Evolutionary conservation across 2,113 vertebrate species (phyloP).

Genomic region (Sylvietta virens): DNA sequence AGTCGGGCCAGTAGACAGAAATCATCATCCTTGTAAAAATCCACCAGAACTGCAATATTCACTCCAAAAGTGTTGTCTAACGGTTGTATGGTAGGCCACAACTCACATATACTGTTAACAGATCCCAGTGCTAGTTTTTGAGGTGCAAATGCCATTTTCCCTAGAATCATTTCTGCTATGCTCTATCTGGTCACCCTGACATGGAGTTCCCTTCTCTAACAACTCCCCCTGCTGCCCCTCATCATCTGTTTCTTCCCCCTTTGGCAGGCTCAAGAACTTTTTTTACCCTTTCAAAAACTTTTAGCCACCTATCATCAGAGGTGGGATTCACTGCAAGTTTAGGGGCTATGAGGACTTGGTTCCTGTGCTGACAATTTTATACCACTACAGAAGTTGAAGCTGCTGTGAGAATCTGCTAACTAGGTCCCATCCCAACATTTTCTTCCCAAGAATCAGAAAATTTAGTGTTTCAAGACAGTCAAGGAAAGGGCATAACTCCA

Average conservation of each 20-base stretch:
- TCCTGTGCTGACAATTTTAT: neutral
- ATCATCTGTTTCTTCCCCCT: neutral
- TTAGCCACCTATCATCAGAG: neutral
- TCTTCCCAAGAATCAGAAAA: neutral
- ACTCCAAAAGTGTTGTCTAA: neutral
- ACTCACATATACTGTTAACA: neutral
- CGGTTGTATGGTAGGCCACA: neutral
- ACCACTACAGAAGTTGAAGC: neutral
- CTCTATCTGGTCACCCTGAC: neutral
- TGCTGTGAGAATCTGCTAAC: neutral
- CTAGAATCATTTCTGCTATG: fast-evolving
- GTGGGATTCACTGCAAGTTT: neutral
- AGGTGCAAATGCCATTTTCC: neutral
- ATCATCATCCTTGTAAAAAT: neutral
- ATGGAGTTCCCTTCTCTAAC: neutral
- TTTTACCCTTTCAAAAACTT: neutral
- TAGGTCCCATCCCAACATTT: neutral
- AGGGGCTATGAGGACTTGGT: neutral
- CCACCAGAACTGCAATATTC: neutral
- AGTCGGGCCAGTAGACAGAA: neutral
- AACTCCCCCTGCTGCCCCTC: neutral
- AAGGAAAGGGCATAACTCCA: neutral
- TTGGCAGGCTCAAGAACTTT: neutral
- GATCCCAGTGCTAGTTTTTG: neutral
- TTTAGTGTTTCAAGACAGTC: neutral